Evolutionary conservation across 2,888 invertebrate genomes (phyloP), one percentile per base, ranked within the genome.

Genomic region (Ennomos erosarius): DNA sequence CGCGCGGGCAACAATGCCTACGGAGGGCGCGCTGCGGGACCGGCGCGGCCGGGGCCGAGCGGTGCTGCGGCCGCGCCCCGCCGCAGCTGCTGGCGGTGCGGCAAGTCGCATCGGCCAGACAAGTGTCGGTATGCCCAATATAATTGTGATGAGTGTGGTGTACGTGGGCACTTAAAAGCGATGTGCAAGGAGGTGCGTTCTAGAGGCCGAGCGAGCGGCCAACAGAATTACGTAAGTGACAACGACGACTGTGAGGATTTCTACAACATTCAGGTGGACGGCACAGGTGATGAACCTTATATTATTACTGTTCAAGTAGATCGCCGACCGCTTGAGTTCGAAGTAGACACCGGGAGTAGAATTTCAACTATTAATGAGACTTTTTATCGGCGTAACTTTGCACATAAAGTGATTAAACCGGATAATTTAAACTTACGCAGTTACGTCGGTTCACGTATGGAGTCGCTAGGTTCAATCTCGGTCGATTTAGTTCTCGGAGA

Each of bases 201-300:
- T 36, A 36, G 5, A n/a, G 39, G 39, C 39, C 39, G n/a, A 9
- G 1, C 39, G n/a, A 11, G 39, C 8, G 39, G 39, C 39, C 39
- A 6, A 5, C 10, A n/a, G n/a, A 39, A 39, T 39, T 39, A 39
- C 39, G 39, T 39, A 39, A 39, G 39, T 39, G 39, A 39, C n/a
- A n/a, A 39, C n/a, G 39, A n/a, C 10, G n/a, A 39, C 39, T 8
- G 6, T n/a, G n/a, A 39, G 10, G 39, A n/a, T 8, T n/a, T n/a
- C 1, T 39, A 10, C 39, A n/a, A n/a, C 39, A 39, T 10, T 11
- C 39, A 6, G 39, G 39, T 39, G 39, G 39, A 39, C 39, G 39
- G 39, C 8, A 39, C 39, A 39, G 39, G 39, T 39, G 39, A 39
- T n/a, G n/a, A 39, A 39, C 39, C 39, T 1, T 39, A 39, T n/a